Evolutionary conservation across 2,113 vertebrate genomes (phyloP), one percentile per base, ranked within the genome.

Genomic region (Callopanchax toddi): DNA sequence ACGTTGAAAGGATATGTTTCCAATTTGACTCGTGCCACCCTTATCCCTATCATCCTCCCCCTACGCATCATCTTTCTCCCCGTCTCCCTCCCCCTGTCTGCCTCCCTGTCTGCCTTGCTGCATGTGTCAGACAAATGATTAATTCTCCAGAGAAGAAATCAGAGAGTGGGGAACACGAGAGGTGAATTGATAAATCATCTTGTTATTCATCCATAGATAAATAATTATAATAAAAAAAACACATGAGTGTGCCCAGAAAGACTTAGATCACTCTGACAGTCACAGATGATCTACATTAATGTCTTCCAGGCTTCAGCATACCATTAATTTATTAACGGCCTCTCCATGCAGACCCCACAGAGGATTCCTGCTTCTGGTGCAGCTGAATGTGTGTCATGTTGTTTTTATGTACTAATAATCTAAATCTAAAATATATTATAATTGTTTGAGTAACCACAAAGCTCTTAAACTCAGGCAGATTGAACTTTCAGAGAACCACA

Each of bases 111-210:
- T 70, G 72, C 74, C 78, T 51, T 44, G 71, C 76, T 73, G 89
- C 89, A 91, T 89, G 85, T 93, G 94, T 91, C 91, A 90, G 87
- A 88, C 93, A 88, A 90, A 92, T 94, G 92, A 94, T 90, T 92
- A 89, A 93, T 53, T 80, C 87, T 85, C 85, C 76, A 74, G 88
- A 84, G 60, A 58, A 67, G 50, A 55, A 58, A 52, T 22, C 58
- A 49, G 64, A 78, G 40, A 39, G 58, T 8, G 32, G 49, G 53
- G 67, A 56, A 68, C 78, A 82, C 82, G 78, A 78, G 79, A 84
- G 71, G 66, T 71, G 61, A 76, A 87, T 84, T 75, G 79, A 87
- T 94, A 93, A 94, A 95, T 94, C 91, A 91, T 86, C 71, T 58
- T 62, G 84, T 82, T 83, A 82, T 91, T 81, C 81, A 82, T 91